These are phyloP conservation scores for Eospalax fontanierii DNA, from an alignment of 2,797 vertebrate species.

Conservation along the genomic window DNA sequence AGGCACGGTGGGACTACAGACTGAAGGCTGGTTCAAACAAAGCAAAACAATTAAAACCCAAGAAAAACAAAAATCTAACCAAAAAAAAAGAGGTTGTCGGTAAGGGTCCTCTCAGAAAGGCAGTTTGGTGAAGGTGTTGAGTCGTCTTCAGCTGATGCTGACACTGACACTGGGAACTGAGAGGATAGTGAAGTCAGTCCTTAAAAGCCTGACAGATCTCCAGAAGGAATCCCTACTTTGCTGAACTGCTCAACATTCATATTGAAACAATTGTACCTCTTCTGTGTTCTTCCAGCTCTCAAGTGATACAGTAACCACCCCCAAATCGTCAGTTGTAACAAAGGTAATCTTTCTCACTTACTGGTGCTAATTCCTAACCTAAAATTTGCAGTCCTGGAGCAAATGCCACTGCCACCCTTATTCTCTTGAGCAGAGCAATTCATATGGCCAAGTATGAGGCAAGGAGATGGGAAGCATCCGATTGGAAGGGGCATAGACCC, in stretches of 20 bases:
- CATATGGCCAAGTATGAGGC: not conserved
- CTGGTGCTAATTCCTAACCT: not conserved
- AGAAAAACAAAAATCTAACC: not conserved
- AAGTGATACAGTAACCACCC: not conserved
- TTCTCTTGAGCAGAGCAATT: not conserved
- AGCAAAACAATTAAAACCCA: not conserved
- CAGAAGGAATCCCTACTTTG: not conserved
- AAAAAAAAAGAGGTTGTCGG: not conserved
- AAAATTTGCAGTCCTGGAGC: not conserved
- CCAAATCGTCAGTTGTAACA: not conserved
- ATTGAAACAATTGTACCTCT: not conserved
- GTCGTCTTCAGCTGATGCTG: too few species aligned
- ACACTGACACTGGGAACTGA: not conserved
- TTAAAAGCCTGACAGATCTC: not conserved
- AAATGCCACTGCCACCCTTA: not conserved
- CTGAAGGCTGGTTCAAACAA: not conserved
- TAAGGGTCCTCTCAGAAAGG: not conserved
- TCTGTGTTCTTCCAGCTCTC: not conserved
- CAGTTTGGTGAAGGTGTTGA: not conserved
- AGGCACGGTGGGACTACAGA: not conserved
- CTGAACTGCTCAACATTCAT: not conserved
- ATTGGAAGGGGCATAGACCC: not conserved
- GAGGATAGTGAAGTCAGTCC: not conserved
- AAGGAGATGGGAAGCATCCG: too few species aligned
- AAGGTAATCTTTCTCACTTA: not conserved